phyloP scores from a whole-genome alignment of 2,888 invertebrate species.

The Synanthedon myopaeformis region DNA sequence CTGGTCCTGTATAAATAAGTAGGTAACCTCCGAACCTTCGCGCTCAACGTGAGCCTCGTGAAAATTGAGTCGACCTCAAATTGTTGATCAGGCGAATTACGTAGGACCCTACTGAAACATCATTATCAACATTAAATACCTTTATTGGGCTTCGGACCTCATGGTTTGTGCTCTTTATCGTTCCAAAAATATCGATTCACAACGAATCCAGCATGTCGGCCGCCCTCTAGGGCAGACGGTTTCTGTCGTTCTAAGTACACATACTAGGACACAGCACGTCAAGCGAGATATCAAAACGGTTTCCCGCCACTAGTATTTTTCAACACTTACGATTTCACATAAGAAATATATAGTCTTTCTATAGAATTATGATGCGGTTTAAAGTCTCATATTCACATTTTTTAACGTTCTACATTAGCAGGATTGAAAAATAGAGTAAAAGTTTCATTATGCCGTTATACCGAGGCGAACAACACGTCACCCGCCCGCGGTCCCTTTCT shows the following conservation, averaged over 20 bases:
- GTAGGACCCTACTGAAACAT: not conserved
- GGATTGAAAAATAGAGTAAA: slow-evolving; percentile 49
- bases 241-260: slow-evolving; percentile 64
- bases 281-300: slow-evolving; percentile 66
- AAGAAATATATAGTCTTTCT: slow-evolving; percentile 7
- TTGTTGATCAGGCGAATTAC: not conserved
- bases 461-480: slow-evolving; percentile 34
- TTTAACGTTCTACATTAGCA: slow-evolving; percentile 23
- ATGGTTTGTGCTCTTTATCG: slow-evolving; percentile 60
- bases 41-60: slow-evolving; percentile 31
- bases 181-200: slow-evolving; percentile 70
- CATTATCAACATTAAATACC: slow-evolving; percentile 39
- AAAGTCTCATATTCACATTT: not conserved
- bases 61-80: slow-evolving; percentile 2
- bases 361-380: not conserved
- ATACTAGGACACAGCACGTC: slow-evolving; percentile 69
- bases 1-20: not conserved
- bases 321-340: slow-evolving; percentile 37
- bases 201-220: slow-evolving; percentile 67
- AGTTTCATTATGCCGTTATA: slow-evolving; percentile 45
- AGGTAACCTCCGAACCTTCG: slow-evolving; percentile 13
- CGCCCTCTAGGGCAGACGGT: slow-evolving; percentile 66
- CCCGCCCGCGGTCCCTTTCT: slow-evolving; percentile 38
- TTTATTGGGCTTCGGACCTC: slow-evolving; percentile 60
- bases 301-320: slow-evolving; percentile 67